A percentile compares a stretch with the other conserved stretches of the same genome.
These are phyloP conservation scores for Oreohelix idahoensis DNA, from an alignment of 1,140 invertebrate species.

Conservation along the genomic window DNA sequence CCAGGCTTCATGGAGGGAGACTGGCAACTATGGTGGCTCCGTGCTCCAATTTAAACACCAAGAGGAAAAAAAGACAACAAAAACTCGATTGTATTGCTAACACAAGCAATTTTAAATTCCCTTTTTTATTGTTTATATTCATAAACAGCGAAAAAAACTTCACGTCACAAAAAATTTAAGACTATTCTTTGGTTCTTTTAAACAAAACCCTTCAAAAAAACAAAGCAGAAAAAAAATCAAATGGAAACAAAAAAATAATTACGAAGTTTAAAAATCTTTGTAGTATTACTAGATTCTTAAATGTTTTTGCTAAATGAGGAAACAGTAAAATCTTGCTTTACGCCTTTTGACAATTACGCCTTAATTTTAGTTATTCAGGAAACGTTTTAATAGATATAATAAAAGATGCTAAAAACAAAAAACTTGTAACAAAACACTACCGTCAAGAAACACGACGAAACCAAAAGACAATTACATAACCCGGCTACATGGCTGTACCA, in stretches of 20 bases:
- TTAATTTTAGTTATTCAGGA: neutral
- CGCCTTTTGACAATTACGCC: neutral
- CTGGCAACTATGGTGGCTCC: too few relatives aligned
- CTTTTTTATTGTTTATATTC: too few relatives aligned
- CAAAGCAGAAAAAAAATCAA: neutral
- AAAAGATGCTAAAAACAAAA: neutral
- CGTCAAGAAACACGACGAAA: neutral
- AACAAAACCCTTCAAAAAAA: neutral
- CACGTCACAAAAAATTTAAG: too few relatives aligned
- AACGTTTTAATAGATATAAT: neutral
- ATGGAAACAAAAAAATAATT: neutral
- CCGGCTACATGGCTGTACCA: neutral
- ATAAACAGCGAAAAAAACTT: too few relatives aligned
- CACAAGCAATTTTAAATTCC: too few relatives aligned
- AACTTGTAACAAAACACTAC: neutral
- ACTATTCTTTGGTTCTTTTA: too few relatives aligned
- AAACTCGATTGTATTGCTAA: too few relatives aligned
- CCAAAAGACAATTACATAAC: neutral
- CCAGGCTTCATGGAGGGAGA: too few relatives aligned
- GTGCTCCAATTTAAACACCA: too few relatives aligned
- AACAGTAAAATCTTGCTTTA: neutral
- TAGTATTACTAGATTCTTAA: neutral
- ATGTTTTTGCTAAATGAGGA: neutral
- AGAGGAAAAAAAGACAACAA: too few relatives aligned
- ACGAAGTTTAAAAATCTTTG: neutral